Evolutionary conservation across 2,113 vertebrate species (phyloP).

Genomic region (Siphamia tubifer): DNA sequence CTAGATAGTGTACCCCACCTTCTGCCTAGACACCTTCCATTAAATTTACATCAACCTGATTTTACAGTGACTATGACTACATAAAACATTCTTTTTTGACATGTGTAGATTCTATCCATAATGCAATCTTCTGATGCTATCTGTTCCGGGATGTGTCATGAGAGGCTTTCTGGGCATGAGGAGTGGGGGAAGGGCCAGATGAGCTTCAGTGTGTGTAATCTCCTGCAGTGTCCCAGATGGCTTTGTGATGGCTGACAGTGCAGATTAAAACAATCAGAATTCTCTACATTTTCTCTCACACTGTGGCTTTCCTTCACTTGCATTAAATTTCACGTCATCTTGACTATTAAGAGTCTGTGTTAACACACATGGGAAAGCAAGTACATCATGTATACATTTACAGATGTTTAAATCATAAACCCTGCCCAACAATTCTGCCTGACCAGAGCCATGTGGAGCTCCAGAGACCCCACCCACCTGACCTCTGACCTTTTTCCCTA

Average conservation of each 20-base stretch:
- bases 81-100: not conserved
- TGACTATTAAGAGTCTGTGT: constrained; percentile 5
- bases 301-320: constrained; percentile 16
- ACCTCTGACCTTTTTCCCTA: too few species aligned
- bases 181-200: constrained; percentile 46
- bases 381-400: not conserved
- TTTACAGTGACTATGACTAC: too few species aligned
- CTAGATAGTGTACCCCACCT: too few species aligned
- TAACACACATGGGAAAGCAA: not conserved
- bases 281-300: constrained; percentile 45
- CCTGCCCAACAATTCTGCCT: too few species aligned
- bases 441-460: too few species aligned
- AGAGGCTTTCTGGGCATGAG: constrained; percentile 28
- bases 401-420: not conserved
- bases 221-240: constrained; percentile 80
- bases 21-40: too few species aligned
- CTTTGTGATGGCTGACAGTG: constrained; percentile 62
- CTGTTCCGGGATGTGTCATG: constrained; percentile 19
- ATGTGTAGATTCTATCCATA: not conserved
- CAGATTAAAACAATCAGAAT: constrained; percentile 77
- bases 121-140: not conserved
- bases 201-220: constrained; percentile 73
- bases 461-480: too few species aligned
- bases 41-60: not conserved
- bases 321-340: constrained; percentile 8